Evolutionary conservation across 1,140 invertebrate species (phyloP).

Genomic region (Zaprionus kolodkinae): DNA sequence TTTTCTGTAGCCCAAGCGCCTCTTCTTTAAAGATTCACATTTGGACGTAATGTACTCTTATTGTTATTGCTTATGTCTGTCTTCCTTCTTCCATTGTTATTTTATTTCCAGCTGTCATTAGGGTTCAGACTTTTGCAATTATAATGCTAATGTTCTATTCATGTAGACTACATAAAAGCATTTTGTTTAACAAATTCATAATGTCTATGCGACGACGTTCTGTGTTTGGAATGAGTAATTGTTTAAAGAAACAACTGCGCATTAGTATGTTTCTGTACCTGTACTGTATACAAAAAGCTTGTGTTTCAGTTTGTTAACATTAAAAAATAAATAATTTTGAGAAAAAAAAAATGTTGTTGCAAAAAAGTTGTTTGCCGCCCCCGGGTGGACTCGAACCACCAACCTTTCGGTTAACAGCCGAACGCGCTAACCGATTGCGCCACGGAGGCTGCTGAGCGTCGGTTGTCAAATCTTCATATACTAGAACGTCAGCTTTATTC

Average conservation of each 20-base stretch:
- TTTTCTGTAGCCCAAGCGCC: constrained; percentile 17
- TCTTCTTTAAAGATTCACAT: not conserved
- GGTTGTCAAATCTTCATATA: not conserved
- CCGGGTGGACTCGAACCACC: constrained; percentile 94
- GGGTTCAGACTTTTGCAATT: constrained; percentile 31
- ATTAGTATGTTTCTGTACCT: constrained; percentile 16
- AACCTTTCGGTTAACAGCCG: constrained; percentile 93
- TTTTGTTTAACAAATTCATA: constrained; percentile 53
- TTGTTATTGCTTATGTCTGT: constrained; percentile 23
- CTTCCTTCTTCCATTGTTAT: constrained; percentile 17
- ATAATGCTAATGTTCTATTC: constrained; percentile 74
- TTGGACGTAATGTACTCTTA: constrained; percentile 22
- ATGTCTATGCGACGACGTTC: constrained; percentile 41
- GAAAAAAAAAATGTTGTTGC: constrained; percentile 1
- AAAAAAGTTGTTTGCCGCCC: constrained; percentile 79
- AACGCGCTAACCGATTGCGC: constrained; percentile 93
- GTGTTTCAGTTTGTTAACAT: not conserved
- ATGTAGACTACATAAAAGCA: constrained; percentile 57
- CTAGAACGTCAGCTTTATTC: not conserved
- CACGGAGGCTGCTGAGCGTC: constrained; percentile 87
- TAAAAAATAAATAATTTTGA: not conserved
- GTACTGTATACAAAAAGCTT: not conserved
- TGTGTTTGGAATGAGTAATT: constrained; percentile 72
- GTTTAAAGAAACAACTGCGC: constrained; percentile 54
- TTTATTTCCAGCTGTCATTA: constrained; percentile 27